These are phyloP conservation scores for Glossophaga mutica DNA, from an alignment of 2,797 vertebrate genomes.

Conservation along the genomic window DNA sequence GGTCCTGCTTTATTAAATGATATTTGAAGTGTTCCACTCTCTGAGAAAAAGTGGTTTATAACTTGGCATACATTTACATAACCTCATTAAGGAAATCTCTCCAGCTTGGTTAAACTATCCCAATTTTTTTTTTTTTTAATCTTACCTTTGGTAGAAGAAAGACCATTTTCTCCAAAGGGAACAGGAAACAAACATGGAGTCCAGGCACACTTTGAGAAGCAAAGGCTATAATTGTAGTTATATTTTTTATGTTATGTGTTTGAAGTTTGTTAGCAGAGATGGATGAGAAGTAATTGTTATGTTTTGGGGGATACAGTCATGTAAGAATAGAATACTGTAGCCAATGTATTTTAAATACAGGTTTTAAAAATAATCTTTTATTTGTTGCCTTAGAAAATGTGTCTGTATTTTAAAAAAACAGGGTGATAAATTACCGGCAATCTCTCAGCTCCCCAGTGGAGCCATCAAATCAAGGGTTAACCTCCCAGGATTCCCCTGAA, in stretches of 20 bases:
- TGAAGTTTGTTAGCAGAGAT: conserved; percentile 67
- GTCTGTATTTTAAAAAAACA: conserved; percentile 33
- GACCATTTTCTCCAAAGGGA: conserved; percentile 58
- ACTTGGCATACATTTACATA: conserved; percentile 76
- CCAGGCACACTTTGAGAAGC: conserved; percentile 46
- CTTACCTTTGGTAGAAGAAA: conserved; percentile 63
- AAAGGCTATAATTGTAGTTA: conserved; percentile 37
- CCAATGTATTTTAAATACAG: conserved; percentile 70
- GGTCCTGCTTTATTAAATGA: conserved; percentile 75
- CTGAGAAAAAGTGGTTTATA: conserved; percentile 73
- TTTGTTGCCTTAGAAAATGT: conserved; percentile 59
- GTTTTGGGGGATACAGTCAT: conserved; percentile 51
- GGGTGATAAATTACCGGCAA: conserved; percentile 64
- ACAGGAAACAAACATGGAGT: conserved; percentile 41
- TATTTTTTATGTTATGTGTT: conserved; percentile 56
- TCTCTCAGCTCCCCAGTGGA: conserved; percentile 47
- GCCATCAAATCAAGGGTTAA: conserved; percentile 73
- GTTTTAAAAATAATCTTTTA: conserved; percentile 65
- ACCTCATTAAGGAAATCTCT: conserved; percentile 74
- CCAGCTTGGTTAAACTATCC: conserved; percentile 68
- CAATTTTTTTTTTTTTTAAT: not conserved
- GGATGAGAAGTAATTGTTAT: conserved; percentile 52
- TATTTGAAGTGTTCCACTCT: conserved; percentile 72
- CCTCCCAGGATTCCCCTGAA: conserved; percentile 61
- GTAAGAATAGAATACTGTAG: conserved; percentile 45